A percentile compares a stretch with the other conserved stretches of the same genome.
Evolutionary conservation across 2,888 invertebrate genomes (phyloP).

Genomic region (Ganaspis brasiliensis): DNA sequence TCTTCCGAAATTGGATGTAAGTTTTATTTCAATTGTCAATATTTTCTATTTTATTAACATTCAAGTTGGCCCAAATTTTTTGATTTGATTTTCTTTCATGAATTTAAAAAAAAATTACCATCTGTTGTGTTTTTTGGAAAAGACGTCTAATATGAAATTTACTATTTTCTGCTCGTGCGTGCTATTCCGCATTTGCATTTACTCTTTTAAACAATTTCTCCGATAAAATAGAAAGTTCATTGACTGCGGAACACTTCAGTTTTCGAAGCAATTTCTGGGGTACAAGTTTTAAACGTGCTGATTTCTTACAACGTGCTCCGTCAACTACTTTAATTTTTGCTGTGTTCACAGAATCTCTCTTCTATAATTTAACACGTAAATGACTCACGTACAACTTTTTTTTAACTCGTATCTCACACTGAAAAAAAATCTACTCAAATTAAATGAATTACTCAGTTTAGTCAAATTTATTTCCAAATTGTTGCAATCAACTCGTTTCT

Average conservation of each 20-base stretch:
- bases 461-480: no score
- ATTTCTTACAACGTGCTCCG: conserved; percentile 33
- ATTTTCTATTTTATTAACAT: no score
- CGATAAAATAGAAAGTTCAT: conserved; percentile 30
- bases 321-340: conserved; percentile 28
- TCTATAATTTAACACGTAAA: conserved; percentile 13
- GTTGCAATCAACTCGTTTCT: no score
- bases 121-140: no score
- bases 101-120: no score
- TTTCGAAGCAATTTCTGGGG: conserved; percentile 14
- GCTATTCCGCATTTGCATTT: conserved; percentile 1
- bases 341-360: conserved; percentile 8
- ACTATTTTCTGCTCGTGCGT: conserved; percentile 20
- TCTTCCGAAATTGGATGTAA: no score
- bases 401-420: neutral
- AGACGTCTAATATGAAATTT: conserved; percentile 7
- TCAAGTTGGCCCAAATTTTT: no score
- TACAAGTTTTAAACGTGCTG: conserved; percentile 17
- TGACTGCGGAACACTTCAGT: conserved; percentile 25
- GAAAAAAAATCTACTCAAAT: no score
- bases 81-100: no score
- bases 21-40: no score
- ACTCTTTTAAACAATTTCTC: conserved; percentile 25
- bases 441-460: no score
- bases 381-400: conserved; percentile 2